These are phyloP conservation scores for Tipula confusa DNA, from an alignment of 2,888 invertebrate genomes.

Conservation along the genomic window DNA sequence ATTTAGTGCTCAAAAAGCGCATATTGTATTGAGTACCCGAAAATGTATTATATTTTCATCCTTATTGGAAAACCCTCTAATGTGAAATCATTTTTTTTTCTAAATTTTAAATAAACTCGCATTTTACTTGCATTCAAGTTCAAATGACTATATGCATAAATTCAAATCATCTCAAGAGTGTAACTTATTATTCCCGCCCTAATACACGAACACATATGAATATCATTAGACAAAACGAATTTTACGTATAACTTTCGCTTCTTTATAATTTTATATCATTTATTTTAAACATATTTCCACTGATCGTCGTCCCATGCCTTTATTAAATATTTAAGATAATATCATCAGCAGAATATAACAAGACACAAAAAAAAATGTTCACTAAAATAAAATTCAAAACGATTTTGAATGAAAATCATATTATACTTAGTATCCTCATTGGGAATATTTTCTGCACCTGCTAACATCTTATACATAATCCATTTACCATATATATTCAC, in stretches of 20 bases:
- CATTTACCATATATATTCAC: not conserved
- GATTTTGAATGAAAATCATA: constrained; percentile 20
- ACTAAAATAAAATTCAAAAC: not conserved
- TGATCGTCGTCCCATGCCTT: not conserved
- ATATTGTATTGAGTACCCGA: too few species aligned
- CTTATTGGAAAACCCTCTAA: too few species aligned
- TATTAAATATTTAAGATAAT: constrained; percentile 7
- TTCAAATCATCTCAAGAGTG: not conserved
- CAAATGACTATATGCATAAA: not conserved
- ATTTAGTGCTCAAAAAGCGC: too few species aligned
- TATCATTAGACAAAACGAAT: not conserved
- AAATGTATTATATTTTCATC: too few species aligned
- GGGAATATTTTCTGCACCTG: constrained; percentile 29
- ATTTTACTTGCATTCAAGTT: too few species aligned
- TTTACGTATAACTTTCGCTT: not conserved
- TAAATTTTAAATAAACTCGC: too few species aligned
- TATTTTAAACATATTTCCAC: not conserved
- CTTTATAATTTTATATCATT: not conserved
- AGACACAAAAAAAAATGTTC: not conserved
- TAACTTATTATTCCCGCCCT: not conserved
- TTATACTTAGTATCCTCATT: constrained; percentile 13
- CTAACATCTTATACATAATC: not conserved
- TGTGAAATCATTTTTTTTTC: too few species aligned
- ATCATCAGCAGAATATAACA: not conserved
- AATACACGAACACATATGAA: not conserved